Evolutionary conservation across 1,140 invertebrate genomes (phyloP), one percentile per base, ranked within the genome.

Genomic region (Anoplophora glabripennis): DNA sequence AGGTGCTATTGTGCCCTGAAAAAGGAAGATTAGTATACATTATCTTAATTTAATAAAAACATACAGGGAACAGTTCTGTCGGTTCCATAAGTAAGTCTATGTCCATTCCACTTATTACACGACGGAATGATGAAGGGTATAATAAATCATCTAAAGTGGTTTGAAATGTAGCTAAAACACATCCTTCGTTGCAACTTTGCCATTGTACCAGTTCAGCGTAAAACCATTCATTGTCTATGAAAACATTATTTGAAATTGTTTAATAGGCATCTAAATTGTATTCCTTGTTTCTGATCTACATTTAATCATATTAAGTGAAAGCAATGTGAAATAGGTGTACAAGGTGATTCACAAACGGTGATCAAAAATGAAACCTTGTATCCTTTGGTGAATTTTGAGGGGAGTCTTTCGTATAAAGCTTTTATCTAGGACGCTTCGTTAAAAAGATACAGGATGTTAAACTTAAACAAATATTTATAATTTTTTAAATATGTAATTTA

Each of bases 41-140:
- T 45, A 21, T 44, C 18, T 33, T 10, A 57, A 8, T 35, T 46
- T 37, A 55, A 56, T 15, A 8, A 47, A n/a, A 44, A 36, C 57
- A 74, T 80, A 86, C 86, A 33, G 86, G 86, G 76, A 86, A 88
- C 53, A 78, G 75, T 59, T 80, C 81, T 37, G 79, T 79, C 5
- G 84, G 78, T 48, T 86, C 78, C 85, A 87, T 87, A 5, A 88
- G 76, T 35, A 88, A 72, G 68, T 87, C 85, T 3, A 87, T 76
- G 57, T 86, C 83, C 34, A 82, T 78, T 36, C 79, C 80, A 10
- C 74, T 64, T 3, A 79, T 46, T 34, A 75, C 75, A 59, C 76
- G 76, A 45, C 63, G 72, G 10, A 59, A 55, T 37, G 69, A 74
- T 11, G 73, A 75, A 1, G 85, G 84, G 73, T 85, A 86, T 1